Evolutionary conservation across 2,113 vertebrate genomes (phyloP).

Genomic region (Strix uralensis): DNA sequence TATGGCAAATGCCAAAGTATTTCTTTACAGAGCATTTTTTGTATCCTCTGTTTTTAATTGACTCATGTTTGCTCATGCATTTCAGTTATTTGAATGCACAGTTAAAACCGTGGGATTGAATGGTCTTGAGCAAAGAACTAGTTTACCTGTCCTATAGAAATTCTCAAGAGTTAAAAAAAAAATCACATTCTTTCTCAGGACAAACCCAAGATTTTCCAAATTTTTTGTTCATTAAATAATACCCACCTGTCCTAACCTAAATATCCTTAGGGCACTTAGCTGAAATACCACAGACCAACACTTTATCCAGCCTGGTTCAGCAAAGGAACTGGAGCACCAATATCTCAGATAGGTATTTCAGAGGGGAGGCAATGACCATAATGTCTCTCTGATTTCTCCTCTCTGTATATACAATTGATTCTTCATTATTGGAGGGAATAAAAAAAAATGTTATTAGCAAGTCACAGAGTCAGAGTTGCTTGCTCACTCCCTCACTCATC

Average conservation of each 20-base stretch:
- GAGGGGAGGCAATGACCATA: background rate
- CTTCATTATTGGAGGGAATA: background rate
- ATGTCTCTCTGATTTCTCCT: background rate
- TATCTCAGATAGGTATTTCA: background rate
- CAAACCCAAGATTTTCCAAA: background rate
- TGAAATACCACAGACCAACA: background rate
- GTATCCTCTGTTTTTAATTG: background rate
- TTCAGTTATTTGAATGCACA: background rate
- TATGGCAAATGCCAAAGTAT: background rate
- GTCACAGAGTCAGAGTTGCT: background rate
- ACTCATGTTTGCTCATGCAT: background rate
- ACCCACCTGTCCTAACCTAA: background rate
- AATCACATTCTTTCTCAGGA: background rate
- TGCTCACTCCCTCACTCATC: rapidly evolving
- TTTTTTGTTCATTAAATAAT: background rate
- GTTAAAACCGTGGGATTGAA: background rate
- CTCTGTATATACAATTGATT: background rate
- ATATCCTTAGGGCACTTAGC: background rate
- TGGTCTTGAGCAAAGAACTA: background rate
- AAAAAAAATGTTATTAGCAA: background rate
- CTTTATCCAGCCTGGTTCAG: background rate
- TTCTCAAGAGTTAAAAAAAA: background rate
- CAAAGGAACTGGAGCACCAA: background rate
- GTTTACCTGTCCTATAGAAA: background rate
- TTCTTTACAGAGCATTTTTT: background rate